Evolutionary conservation across 2,797 vertebrate genomes (phyloP).

Genomic region (Pogoniulus pusillus): DNA sequence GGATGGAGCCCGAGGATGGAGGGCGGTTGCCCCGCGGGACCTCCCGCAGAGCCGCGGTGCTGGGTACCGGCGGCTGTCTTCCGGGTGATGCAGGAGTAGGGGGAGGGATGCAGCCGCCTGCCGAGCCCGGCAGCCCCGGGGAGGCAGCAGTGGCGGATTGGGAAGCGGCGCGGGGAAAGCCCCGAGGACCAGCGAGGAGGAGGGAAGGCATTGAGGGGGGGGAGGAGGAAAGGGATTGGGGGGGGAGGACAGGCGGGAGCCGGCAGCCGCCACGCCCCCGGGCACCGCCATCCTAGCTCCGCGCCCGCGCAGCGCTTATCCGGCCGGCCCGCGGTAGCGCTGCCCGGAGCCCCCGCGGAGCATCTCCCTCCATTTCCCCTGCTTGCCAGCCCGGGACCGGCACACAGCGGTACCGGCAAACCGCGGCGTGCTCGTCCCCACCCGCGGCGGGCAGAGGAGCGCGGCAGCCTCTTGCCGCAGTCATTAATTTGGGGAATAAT

Average conservation of each 20-base stretch:
- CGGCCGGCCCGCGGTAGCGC: neutral
- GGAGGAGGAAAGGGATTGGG: too few relatives aligned
- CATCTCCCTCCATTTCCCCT: neutral
- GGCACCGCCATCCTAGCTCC: conserved; percentile 19
- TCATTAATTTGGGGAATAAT: conserved; percentile 76
- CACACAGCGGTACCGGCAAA: neutral
- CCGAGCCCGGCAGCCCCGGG: neutral
- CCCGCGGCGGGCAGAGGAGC: neutral
- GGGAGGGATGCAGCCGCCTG: neutral
- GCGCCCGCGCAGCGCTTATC: neutral
- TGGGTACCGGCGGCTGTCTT: neutral
- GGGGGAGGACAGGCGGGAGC: conserved; percentile 43
- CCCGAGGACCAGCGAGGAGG: neutral
- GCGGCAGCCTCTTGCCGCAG: conserved; percentile 72
- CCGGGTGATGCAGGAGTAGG: neutral
- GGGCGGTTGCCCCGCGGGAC: neutral
- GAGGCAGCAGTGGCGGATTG: neutral
- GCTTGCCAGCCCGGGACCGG: neutral
- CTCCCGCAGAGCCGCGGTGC: neutral
- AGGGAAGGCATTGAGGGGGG: neutral
- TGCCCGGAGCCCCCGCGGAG: neutral
- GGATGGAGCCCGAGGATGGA: neutral
- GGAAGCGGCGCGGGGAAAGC: neutral
- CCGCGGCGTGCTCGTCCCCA: neutral
- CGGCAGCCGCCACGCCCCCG: conserved; percentile 61